phyloP scores from a whole-genome alignment of 92 coral and sea anemone species.

The Phenganax subtilis region DNA sequence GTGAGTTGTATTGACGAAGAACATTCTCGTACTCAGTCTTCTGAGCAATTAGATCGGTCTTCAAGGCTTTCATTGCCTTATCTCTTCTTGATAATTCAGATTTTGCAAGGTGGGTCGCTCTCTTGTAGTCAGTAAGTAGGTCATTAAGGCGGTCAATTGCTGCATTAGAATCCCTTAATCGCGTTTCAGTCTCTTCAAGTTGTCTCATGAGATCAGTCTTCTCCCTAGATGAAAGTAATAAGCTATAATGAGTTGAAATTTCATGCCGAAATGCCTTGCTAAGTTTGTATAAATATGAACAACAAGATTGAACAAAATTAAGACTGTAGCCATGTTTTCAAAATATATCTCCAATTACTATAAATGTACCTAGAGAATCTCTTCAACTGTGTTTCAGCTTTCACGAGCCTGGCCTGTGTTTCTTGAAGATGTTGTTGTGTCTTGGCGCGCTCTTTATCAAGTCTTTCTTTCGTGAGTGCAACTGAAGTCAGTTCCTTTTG shows the following conservation, averaged over 20 bases:
- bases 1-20: conserved; percentile 13
- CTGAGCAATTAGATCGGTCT: not conserved
- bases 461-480: conserved; percentile 10
- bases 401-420: conserved; percentile 37
- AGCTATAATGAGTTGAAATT: too few species aligned
- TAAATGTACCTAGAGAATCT: conserved; percentile 9
- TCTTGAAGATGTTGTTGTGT: conserved; percentile 18
- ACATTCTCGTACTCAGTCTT: conserved; percentile 21
- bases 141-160: conserved; percentile 54
- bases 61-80: conserved; percentile 8
- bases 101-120: conserved; percentile 37
- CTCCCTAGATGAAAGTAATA: conserved; percentile 39
- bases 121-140: conserved; percentile 62
- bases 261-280: too few species aligned
- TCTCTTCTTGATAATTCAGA: conserved; percentile 7
- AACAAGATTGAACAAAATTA: too few species aligned
- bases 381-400: conserved; percentile 70
- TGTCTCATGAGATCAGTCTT: conserved; percentile 56
- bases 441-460: conserved; percentile 20
- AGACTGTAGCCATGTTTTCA: too few species aligned
- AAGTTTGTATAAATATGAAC: too few species aligned
- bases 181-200: conserved; percentile 60
- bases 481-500: conserved; percentile 60
- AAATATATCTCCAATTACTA: too few species aligned
- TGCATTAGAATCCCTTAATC: conserved; percentile 51